These are phyloP conservation scores for Athetis lepigone DNA, from an alignment of 2,888 invertebrate genomes.

Conservation along the genomic window DNA sequence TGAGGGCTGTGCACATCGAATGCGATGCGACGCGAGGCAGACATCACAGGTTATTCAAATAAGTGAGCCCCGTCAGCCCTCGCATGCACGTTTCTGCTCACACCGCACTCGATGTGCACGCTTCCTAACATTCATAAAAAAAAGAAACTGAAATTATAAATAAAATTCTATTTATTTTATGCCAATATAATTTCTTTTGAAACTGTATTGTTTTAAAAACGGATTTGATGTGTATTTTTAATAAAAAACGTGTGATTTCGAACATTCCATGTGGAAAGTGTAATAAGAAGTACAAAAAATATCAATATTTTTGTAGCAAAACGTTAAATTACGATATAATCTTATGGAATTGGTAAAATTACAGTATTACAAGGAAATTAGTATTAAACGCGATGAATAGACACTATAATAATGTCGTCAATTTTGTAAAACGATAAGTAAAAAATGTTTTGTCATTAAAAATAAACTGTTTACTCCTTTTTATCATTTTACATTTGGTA, in stretches of 20 bases:
- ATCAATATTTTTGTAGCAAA: slow-evolving; percentile 88
- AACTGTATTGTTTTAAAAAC: slow-evolving; percentile 72
- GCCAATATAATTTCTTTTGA: slow-evolving; percentile 74
- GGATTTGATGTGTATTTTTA: slow-evolving; percentile 81
- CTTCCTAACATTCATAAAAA: slow-evolving; percentile 67
- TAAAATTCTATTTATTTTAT: slow-evolving; percentile 84
- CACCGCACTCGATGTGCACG: slow-evolving; percentile 38
- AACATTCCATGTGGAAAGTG: slow-evolving; percentile 89
- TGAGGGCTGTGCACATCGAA: slow-evolving; percentile 53
- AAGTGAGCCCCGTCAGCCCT: slow-evolving; percentile 5
- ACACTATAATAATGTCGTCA: slow-evolving; percentile 73
- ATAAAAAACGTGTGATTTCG: slow-evolving; percentile 85
- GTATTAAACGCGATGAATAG: slow-evolving; percentile 75
- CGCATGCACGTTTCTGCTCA: slow-evolving; percentile 1
- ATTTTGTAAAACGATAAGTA: slow-evolving; percentile 74
- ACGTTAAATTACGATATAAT: slow-evolving; percentile 77
- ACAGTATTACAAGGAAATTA: slow-evolving; percentile 86
- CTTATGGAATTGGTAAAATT: slow-evolving; percentile 83
- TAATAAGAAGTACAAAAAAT: slow-evolving; percentile 89
- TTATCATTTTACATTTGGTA: slow-evolving; percentile 83
- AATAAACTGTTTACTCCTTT: slow-evolving; percentile 78
- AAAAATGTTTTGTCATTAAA: slow-evolving; percentile 71
- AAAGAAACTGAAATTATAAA: slow-evolving; percentile 69
- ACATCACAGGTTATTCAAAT: slow-evolving; percentile 23
- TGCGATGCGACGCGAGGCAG: slow-evolving; percentile 24